Base-by-base conservation (phyloP, 92 coral and sea anemone species). In the Heliopora coerulea region DNA sequence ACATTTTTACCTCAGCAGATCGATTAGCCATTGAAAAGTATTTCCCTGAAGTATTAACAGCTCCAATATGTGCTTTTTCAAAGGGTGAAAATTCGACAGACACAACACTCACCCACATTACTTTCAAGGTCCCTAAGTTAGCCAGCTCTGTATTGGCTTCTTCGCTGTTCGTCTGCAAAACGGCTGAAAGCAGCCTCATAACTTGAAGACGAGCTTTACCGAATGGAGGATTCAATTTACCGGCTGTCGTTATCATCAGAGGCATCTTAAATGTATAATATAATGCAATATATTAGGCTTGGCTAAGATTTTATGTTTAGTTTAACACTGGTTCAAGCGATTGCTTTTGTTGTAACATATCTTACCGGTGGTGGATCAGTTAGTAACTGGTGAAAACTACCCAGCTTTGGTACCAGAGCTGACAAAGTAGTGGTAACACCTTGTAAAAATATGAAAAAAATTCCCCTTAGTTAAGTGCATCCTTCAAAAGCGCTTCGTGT, bases 401-500 rank as follows among this genome's bases (percentile, higher is more conserved):
- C 82, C 41, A 93, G 87, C 74, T 95, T 83, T 41, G 98, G 98
- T 23, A 96, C 89, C 49, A 93, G 77, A 25, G 98, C 96, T 31
- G 98, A 96, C 65, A 93, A 65, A 10, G 98, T 93, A 30, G 96
- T 96, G 80, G 95, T 89, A n/a, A 93, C 98, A 75, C 98, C 98
- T 70, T 15, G 61, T 8, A 31, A 14, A 70, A 37, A 37, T 4
- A 37, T 37, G 42, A 11, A 4, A 37, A 37, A 37, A n/a, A n/a
- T n/a, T n/a, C n/a, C n/a, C n/a, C n/a, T n/a, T n/a, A n/a, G n/a
- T n/a, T n/a, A n/a, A n/a, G n/a, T n/a, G n/a, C n/a, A n/a, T n/a
- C n/a, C n/a, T n/a, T n/a, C n/a, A n/a, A n/a, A n/a, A n/a, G n/a
- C n/a, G n/a, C n/a, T n/a, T n/a, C n/a, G n/a, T n/a, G n/a, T n/a